These are phyloP conservation scores for Ladona fulva DNA, from an alignment of 1,140 invertebrate genomes.

Conservation along the genomic window DNA sequence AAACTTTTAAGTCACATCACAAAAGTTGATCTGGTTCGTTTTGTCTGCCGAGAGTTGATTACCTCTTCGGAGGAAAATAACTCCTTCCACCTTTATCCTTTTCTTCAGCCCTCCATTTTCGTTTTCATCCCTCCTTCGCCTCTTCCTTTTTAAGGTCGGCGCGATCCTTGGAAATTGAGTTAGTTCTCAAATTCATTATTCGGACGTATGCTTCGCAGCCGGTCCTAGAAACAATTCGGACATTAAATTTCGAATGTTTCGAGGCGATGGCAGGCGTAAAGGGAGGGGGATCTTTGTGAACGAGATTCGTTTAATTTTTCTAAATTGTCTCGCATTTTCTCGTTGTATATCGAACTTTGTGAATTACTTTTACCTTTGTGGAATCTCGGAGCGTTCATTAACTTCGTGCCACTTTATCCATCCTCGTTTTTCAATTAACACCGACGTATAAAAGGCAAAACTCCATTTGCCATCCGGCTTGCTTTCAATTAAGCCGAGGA, in stretches of 20 bases:
- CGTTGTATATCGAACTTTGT: too few species aligned
- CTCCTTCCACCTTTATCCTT: neutral
- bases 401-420: too few species aligned
- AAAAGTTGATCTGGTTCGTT: neutral
- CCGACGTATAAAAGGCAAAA: too few species aligned
- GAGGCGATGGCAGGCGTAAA: too few species aligned
- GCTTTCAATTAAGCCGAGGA: too few species aligned
- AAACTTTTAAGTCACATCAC: conserved; percentile 7
- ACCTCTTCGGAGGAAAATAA: neutral
- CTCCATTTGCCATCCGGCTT: too few species aligned
- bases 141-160: neutral
- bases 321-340: too few species aligned
- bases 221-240: neutral
- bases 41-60: conserved; percentile 8
- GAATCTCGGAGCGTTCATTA: too few species aligned
- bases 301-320: too few species aligned
- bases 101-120: neutral
- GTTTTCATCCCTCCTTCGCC: neutral
- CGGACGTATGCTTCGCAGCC: neutral
- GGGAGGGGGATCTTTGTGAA: too few species aligned
- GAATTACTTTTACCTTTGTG: too few species aligned
- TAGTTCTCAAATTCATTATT: conserved; percentile 4
- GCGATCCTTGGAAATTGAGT: neutral
- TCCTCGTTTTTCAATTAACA: too few species aligned
- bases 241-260: conserved; percentile 4